phyloP scores from a whole-genome alignment of 2,113 vertebrate species.

The Colossoma macropomum region DNA sequence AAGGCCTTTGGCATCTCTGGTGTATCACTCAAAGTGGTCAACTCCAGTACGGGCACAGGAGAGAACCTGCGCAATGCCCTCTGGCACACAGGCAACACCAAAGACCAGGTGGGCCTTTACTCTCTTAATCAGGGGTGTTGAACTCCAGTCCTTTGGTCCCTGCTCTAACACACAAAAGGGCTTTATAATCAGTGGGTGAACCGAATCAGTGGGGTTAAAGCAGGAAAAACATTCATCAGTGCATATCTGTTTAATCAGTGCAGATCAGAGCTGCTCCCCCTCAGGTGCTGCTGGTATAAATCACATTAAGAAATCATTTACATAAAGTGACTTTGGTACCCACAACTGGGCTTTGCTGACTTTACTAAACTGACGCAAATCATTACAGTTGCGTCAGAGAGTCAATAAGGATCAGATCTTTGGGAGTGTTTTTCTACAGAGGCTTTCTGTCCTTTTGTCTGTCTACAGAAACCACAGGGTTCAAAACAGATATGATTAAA shows the following conservation, averaged over 20 bases:
- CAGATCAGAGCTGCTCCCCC: background rate
- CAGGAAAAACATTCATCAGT: background rate
- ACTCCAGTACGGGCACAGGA: conserved; percentile 92
- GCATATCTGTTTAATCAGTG: background rate
- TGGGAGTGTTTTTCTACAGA: background rate
- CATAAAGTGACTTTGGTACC: no score
- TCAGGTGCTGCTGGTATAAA: no score
- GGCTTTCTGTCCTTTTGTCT: conserved; percentile 19
- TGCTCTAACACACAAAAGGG: background rate
- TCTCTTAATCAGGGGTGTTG: background rate
- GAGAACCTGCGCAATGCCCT: conserved; percentile 93
- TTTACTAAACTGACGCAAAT: background rate
- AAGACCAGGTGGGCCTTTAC: conserved; percentile 81
- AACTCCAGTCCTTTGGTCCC: background rate
- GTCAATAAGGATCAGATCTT: background rate
- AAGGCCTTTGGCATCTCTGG: conserved; percentile 93
- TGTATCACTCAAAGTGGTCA: conserved; percentile 95
- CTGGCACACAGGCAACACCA: conserved; percentile 96
- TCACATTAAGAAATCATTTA: no score
- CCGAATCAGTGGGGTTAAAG: background rate
- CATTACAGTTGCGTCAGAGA: background rate
- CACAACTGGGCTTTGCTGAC: no score
- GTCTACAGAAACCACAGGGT: conserved; percentile 13
- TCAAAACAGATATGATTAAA: conserved; percentile 20
- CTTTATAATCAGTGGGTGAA: background rate